These are phyloP conservation scores for Sebastes variabilis DNA, from an alignment of 2,797 vertebrate genomes.

Conservation along the genomic window DNA sequence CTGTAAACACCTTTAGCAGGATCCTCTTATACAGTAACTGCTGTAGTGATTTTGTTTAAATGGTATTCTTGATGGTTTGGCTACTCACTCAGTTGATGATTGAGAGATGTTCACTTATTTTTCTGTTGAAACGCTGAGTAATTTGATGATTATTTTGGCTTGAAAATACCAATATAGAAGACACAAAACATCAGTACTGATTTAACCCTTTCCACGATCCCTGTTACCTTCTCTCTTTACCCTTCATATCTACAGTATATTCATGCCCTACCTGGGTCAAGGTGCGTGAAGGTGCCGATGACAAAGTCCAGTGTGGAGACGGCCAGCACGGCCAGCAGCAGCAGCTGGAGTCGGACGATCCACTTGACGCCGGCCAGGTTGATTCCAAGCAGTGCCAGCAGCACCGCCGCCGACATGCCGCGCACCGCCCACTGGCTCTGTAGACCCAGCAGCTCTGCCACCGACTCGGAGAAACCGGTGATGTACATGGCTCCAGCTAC, in stretches of 20 bases:
- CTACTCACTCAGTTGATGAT: neutral
- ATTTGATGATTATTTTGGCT: neutral
- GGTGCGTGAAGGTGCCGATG: conserved; percentile 93
- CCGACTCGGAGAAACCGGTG: conserved; percentile 96
- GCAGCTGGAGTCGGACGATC: conserved; percentile 95
- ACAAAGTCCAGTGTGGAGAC: conserved; percentile 96
- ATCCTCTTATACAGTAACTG: too few species aligned
- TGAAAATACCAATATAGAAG: neutral
- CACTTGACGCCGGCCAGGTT: conserved; percentile 97
- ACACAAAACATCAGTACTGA: neutral
- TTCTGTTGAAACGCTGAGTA: neutral
- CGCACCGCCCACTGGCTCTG: conserved; percentile 90
- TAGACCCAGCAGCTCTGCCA: conserved; percentile 88
- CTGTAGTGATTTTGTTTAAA: neutral
- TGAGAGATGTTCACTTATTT: neutral
- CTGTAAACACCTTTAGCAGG: too few species aligned
- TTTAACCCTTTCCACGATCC: neutral
- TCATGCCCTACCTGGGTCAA: conserved; percentile 88
- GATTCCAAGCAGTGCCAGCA: conserved; percentile 92
- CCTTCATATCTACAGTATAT: neutral
- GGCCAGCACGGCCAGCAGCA: conserved; percentile 91
- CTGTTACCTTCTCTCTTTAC: neutral
- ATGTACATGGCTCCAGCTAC: conserved; percentile 98
- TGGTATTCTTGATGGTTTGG: neutral
- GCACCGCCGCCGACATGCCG: conserved; percentile 87